Conservation (phyloP, 2,888 invertebrate species). For the Papilio demoleus region DNA sequence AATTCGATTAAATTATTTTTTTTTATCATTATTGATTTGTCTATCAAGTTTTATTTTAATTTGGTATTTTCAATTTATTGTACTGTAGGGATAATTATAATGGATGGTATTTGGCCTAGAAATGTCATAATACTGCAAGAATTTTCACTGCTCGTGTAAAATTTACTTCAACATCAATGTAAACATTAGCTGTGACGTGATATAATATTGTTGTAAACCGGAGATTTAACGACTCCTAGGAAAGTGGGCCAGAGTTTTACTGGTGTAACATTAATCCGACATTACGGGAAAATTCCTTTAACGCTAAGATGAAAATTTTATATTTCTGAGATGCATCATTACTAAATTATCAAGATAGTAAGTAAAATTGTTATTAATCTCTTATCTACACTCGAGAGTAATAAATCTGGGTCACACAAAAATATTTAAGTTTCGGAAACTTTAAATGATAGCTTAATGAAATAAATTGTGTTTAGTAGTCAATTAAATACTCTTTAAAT, state of each 20-base stretch:
- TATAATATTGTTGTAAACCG: conserved; percentile 67
- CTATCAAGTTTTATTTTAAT: no score
- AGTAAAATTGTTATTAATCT: no score
- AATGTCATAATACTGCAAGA: conserved; percentile 21
- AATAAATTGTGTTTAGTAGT: no score
- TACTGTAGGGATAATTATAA: neutral
- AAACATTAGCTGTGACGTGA: conserved; percentile 48
- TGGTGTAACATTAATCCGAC: conserved; percentile 39
- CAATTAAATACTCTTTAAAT: no score
- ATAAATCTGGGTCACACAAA: no score
- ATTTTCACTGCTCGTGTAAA: conserved; percentile 40
- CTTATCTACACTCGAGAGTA: no score
- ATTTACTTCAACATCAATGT: conserved; percentile 43
- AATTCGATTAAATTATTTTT: no score
- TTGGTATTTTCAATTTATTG: no score
- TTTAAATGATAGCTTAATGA: no score
- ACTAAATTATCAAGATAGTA: neutral
- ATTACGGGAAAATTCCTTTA: neutral
- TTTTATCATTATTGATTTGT: no score
- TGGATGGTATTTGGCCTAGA: neutral
- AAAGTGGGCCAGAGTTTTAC: conserved; percentile 51
- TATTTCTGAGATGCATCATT: neutral
- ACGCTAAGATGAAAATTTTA: conserved; percentile 10
- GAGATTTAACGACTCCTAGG: conserved; percentile 62
- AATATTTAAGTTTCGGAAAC: no score